phyloP scores from a whole-genome alignment of 2,113 vertebrate species.

The Halcyon senegalensis region DNA sequence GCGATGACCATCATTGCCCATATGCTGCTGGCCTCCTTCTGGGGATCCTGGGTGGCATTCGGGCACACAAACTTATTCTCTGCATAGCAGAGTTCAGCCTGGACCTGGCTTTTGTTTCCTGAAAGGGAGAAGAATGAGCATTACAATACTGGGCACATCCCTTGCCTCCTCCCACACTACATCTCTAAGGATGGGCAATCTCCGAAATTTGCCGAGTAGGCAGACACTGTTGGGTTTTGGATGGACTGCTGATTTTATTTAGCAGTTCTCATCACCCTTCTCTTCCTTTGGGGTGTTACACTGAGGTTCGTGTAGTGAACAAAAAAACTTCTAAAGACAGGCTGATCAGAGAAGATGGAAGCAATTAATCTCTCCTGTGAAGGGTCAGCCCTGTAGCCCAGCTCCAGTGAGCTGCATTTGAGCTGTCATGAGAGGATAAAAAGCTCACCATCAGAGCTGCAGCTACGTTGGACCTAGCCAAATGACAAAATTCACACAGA shows the following conservation, averaged over 20 bases:
- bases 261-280: not conserved
- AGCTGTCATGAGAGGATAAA: not conserved
- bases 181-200: not conserved
- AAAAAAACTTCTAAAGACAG: not conserved
- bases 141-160: not conserved
- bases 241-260: not conserved
- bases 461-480: not conserved
- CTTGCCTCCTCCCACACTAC: not conserved
- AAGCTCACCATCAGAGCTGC: not conserved
- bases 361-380: not conserved
- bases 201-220: not conserved
- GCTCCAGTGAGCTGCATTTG: not conserved
- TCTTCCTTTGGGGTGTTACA: not conserved
- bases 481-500: not conserved
- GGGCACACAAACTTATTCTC: constrained; percentile 47
- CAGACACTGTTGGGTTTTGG: not conserved
- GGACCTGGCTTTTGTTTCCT: constrained; percentile 73
- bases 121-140: not conserved
- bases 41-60: not conserved
- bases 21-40: constrained; percentile 79
- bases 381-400: not conserved
- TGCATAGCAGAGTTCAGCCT: constrained; percentile 70
- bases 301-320: not conserved
- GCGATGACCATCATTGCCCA: constrained; percentile 90
- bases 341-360: not conserved